Percentiles rank a stretch among this genome's conserved stretches.
Conservation (phyloP, 2,888 invertebrate genomes). For the Monochamus alternatus region DNA sequence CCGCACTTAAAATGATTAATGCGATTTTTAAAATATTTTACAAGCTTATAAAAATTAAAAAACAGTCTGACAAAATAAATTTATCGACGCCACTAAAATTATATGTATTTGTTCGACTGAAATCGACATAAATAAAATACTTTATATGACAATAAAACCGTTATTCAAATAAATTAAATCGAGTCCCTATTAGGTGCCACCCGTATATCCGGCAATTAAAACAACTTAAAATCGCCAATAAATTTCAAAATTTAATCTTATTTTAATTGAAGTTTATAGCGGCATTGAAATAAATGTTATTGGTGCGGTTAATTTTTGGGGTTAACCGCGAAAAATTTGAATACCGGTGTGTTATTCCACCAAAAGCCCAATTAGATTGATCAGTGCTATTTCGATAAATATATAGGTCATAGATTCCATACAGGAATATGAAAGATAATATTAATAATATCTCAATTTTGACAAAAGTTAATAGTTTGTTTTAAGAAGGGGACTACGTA, state of each 20-base stretch:
- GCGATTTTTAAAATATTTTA: too few species aligned
- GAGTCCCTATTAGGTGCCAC: slow-evolving; percentile 3
- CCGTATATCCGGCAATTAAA: slow-evolving; percentile 1
- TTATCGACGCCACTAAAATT: not conserved
- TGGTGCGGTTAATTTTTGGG: not conserved
- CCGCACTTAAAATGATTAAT: too few species aligned
- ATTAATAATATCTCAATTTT: too few species aligned
- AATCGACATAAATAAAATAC: not conserved
- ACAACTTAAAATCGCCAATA: slow-evolving; percentile 1
- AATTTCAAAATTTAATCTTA: slow-evolving; percentile 2
- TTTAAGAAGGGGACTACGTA: too few species aligned
- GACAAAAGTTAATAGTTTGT: too few species aligned
- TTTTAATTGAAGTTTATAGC: slow-evolving; percentile 12
- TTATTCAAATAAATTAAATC: slow-evolving; percentile 6
- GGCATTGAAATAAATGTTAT: not conserved
- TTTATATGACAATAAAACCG: not conserved
- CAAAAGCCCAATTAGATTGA: too few species aligned
- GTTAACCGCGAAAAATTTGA: not conserved
- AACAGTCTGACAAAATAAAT: not conserved
- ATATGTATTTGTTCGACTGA: not conserved
- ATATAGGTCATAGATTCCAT: too few species aligned
- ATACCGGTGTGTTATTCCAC: too few species aligned
- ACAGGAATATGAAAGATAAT: too few species aligned
- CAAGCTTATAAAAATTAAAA: not conserved
- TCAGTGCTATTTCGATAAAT: too few species aligned